Evolutionary conservation across 2,113 vertebrate species (phyloP).

Genomic region (Junco hyemalis): DNA sequence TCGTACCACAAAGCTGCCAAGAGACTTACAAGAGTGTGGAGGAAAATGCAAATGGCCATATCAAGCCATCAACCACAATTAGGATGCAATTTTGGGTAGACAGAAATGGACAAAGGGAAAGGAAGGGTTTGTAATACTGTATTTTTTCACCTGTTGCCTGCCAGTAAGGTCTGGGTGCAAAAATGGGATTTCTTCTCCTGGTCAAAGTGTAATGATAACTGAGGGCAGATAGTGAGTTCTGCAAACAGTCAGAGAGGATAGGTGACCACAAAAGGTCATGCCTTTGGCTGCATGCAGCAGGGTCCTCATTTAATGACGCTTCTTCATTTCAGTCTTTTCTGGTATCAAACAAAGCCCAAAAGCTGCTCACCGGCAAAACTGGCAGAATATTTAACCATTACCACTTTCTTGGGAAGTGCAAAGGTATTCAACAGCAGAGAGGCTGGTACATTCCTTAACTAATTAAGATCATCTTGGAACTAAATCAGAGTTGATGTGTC

Average conservation of each 20-base stretch:
- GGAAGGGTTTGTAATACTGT: not conserved
- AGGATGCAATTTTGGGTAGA: not conserved
- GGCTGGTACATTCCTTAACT: not conserved
- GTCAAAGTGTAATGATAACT: not conserved
- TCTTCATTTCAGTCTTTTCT: not conserved
- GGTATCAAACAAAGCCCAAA: not conserved
- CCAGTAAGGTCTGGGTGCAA: not conserved
- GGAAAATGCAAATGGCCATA: not conserved
- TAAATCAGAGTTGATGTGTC: not conserved
- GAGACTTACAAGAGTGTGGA: not conserved
- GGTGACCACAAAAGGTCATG: not conserved
- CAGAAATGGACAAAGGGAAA: not conserved
- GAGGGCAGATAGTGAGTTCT: not conserved
- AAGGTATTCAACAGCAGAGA: not conserved
- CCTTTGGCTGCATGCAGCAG: not conserved
- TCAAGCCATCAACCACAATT: not conserved
- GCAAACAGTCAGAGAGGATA: not conserved
- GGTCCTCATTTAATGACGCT: not conserved
- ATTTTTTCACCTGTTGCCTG: not conserved
- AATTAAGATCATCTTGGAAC: not conserved
- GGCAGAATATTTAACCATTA: not conserved
- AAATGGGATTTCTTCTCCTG: not conserved
- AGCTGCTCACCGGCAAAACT: not conserved
- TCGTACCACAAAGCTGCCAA: not conserved
- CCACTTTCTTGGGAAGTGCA: not conserved